Evolutionary conservation across 2,113 vertebrate genomes (phyloP).

Genomic region (Alectura lathami): DNA sequence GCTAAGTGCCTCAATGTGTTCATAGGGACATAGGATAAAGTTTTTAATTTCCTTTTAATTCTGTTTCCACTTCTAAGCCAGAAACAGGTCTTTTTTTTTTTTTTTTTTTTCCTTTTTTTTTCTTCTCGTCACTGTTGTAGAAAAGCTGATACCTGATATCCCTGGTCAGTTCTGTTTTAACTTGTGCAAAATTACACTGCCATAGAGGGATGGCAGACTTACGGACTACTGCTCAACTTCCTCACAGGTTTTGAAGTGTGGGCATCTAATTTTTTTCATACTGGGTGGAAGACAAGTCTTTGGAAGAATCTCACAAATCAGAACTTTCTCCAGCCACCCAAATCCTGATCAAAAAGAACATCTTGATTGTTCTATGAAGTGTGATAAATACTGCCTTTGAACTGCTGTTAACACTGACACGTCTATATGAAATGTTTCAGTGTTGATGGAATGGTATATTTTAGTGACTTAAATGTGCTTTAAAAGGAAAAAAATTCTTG

Average conservation of each 20-base stretch:
- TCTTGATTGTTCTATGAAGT: not conserved
- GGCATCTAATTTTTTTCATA: not conserved
- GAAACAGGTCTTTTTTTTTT: not conserved
- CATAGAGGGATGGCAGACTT: not conserved
- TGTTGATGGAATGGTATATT: not conserved
- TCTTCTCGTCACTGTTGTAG: not conserved
- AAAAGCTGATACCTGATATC: not conserved
- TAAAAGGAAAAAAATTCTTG: not conserved
- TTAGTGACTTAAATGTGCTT: not conserved
- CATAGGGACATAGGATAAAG: not conserved
- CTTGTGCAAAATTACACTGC: not conserved
- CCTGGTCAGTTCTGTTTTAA: not conserved
- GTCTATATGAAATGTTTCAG: not conserved
- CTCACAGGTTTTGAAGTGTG: not conserved
- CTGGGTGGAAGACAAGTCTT: not conserved
- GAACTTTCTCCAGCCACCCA: not conserved
- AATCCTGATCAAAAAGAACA: not conserved
- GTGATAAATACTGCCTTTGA: not conserved
- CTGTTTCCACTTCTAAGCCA: not conserved
- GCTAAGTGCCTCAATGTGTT: not conserved
- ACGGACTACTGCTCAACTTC: not conserved
- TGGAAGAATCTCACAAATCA: not conserved
- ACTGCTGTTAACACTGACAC: not conserved
- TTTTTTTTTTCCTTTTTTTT: not conserved
- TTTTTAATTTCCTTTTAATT: not conserved